A percentile compares a stretch with the other conserved stretches of the same genome.
phyloP scores from a whole-genome alignment of 2,888 invertebrate species.

The Nephrotoma guestfalica region DNA sequence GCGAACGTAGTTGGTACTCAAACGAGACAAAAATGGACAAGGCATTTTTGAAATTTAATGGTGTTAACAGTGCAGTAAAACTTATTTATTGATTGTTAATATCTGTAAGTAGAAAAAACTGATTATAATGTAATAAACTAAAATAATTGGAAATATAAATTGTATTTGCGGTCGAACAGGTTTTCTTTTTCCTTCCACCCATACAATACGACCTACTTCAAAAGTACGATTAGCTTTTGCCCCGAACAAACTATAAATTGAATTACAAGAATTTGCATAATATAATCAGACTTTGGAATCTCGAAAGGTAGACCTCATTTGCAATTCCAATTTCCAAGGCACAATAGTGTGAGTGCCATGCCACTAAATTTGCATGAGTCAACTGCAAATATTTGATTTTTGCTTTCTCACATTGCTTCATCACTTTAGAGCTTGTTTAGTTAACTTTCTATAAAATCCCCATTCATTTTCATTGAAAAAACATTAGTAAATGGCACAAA shows the following conservation, averaged over 20 bases:
- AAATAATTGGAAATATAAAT: neutral
- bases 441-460: neutral
- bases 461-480: neutral
- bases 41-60: slow-evolving; percentile 45
- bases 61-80: neutral
- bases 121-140: neutral
- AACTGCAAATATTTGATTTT: neutral
- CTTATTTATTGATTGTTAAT: neutral
- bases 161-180: neutral
- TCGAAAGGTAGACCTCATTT: neutral
- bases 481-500: neutral
- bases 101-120: neutral
- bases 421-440: neutral
- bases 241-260: neutral
- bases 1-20: slow-evolving; percentile 65
- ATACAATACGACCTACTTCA: neutral
- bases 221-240: too few species aligned
- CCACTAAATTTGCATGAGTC: neutral
- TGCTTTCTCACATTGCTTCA: neutral
- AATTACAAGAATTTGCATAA: neutral
- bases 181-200: neutral
- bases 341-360: neutral
- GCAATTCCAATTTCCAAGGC: neutral
- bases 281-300: neutral
- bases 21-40: slow-evolving; percentile 73